Evolutionary conservation across 2,113 vertebrate species (phyloP).

Genomic region (Cairina moschata): DNA sequence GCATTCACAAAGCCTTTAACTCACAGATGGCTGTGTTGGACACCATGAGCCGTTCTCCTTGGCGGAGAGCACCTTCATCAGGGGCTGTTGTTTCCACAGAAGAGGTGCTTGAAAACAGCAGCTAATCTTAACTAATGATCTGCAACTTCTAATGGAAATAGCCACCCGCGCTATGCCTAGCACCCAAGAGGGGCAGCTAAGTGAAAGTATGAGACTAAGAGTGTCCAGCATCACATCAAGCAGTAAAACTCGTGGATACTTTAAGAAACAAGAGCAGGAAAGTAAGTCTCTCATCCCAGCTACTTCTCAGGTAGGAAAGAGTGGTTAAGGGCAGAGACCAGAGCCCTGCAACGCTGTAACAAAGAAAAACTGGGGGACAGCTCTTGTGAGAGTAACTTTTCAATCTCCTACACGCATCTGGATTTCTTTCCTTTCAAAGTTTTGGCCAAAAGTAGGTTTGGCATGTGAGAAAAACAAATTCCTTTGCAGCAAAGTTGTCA

Average conservation of each 20-base stretch:
- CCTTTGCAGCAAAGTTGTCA: not conserved
- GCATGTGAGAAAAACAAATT: slow-evolving; percentile 1
- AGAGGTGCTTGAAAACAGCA: not conserved
- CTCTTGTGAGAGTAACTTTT: not conserved
- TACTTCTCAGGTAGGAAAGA: not conserved
- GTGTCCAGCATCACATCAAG: not conserved
- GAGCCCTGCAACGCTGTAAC: not conserved
- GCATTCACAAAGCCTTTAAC: not conserved
- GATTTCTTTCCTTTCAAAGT: not conserved
- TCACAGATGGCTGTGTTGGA: not conserved
- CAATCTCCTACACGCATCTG: not conserved
- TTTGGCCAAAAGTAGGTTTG: slow-evolving; percentile 53
- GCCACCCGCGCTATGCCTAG: not conserved
- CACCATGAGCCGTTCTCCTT: rapidly evolving
- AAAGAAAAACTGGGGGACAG: not conserved
- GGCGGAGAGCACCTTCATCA: not conserved
- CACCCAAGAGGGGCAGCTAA: not conserved
- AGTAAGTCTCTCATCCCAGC: not conserved
- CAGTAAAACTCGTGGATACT: not conserved
- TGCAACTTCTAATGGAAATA: not conserved
- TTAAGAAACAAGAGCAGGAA: not conserved
- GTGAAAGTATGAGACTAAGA: not conserved
- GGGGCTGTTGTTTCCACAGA: too few species aligned
- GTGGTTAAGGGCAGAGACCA: not conserved
- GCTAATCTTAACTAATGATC: not conserved